A percentile compares a stretch with the other conserved stretches of the same genome.
These are phyloP conservation scores for Platysteira castanea DNA, from an alignment of 2,113 vertebrate species.

Conservation along the genomic window DNA sequence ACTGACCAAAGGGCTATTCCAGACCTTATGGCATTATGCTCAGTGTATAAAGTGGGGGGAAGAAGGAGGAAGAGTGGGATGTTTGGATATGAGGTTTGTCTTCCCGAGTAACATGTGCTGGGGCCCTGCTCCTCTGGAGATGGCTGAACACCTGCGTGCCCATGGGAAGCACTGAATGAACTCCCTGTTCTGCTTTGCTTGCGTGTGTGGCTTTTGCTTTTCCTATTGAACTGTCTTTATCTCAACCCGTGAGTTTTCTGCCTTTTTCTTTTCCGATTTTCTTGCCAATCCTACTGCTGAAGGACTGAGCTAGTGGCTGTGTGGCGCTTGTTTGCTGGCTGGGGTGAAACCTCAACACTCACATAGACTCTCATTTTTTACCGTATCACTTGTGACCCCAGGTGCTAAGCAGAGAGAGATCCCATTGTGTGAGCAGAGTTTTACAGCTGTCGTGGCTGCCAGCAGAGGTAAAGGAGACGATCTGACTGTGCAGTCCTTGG, in stretches of 20 bases:
- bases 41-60: not conserved
- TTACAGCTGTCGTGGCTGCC: not conserved
- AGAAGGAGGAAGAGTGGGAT: not conserved
- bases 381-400: not conserved
- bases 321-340: not conserved
- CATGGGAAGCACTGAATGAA: not conserved
- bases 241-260: not conserved
- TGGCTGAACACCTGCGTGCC: not conserved
- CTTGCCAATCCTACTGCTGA: not conserved
- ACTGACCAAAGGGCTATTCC: not conserved
- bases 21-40: not conserved
- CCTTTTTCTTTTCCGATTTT: not conserved
- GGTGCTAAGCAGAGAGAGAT: not conserved
- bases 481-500: not conserved
- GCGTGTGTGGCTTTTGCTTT: not conserved
- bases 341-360: not conserved
- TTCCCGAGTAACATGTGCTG: not conserved
- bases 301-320: not conserved
- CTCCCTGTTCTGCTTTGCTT: not conserved
- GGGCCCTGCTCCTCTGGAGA: not conserved
- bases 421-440: not conserved
- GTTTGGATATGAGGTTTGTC: rapidly evolving
- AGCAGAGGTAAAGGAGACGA: not conserved
- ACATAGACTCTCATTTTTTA: not conserved
- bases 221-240: not conserved